Base-by-base conservation (phyloP, 2,113 vertebrate species). In the Origma solitaria region DNA sequence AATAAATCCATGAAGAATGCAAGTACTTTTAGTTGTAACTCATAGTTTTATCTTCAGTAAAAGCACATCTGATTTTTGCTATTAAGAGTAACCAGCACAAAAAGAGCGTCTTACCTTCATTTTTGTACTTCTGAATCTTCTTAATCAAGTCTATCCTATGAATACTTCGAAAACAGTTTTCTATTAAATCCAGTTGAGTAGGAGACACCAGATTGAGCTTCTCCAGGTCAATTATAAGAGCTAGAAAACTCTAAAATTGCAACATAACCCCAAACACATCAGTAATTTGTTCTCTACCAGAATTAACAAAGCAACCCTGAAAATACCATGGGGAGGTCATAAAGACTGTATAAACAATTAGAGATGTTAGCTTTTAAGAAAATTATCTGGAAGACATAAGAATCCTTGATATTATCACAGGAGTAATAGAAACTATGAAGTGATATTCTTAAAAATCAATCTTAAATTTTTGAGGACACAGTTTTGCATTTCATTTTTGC, bases 151-250 rank as follows among this genome's bases (percentile, higher is more conserved):
- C 99, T 13, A 98, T 71, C 91, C 99, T 98, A 89, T 96, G 98
- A 76, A 99, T 98, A 68, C 83, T 97, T 69, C 2, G 95, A 45
- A 99, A 98, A 79, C 98, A 98, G 31, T 97, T 54, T 94, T 99
- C 98, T 49, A 99, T 88, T n/a, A 98, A 44, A 71, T 98, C 98
- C 72, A 99, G 86, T 13, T 97, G 98, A 94, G 98, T 97, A 27
- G 98, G 96, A 64, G 98, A 98, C 95, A 99, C 92, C 94, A 97
- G 95, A 72, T 98, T 98, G 81, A 98, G 72, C 79, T 99, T 99
- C 97, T 99, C 99, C 54, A 99, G 92, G 86, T 99, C 99, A 86
- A 98, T 96, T 44, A 99, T 90, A 68, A 99, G 83, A 80, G 98
- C 98, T 75, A 99, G 95, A 94, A 99, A 99, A 94, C 96, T 98